A percentile compares a stretch with the other conserved stretches of the same genome.
Evolutionary conservation across 1,140 invertebrate genomes (phyloP).

Genomic region (Aphelinus certus): DNA sequence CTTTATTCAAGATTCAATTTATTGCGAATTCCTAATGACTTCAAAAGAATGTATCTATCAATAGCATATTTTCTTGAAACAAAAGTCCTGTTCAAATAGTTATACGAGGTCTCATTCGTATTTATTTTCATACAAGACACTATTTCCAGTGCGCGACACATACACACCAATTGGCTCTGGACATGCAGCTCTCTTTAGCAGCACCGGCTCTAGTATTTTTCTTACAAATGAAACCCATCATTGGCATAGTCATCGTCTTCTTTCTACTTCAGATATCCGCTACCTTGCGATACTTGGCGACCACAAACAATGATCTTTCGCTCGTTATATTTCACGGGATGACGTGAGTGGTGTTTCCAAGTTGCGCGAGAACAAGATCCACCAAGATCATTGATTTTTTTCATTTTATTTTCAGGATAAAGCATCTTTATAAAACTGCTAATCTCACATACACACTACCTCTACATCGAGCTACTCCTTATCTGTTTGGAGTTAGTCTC

Average conservation of each 20-base stretch:
- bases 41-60: too few species aligned
- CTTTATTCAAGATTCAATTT: neutral
- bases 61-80: too few species aligned
- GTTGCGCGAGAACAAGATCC: neutral
- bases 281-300: conserved; percentile 70
- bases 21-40: neutral
- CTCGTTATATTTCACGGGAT: conserved; percentile 74
- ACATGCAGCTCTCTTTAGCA: conserved; percentile 82
- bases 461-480: conserved; percentile 72
- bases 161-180: conserved; percentile 79
- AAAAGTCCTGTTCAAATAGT: too few species aligned
- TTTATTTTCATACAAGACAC: too few species aligned
- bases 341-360: conserved; percentile 59
- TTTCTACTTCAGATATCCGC: conserved; percentile 69
- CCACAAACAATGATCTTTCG: conserved; percentile 70
- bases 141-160: conserved; percentile 73
- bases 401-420: conserved; percentile 65
- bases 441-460: conserved; percentile 72
- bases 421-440: conserved; percentile 74
- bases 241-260: conserved; percentile 67
- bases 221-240: conserved; percentile 67
- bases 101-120: too few species aligned
- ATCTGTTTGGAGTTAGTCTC: conserved; percentile 72
- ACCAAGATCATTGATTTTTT: conserved; percentile 18
- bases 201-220: conserved; percentile 77